phyloP scores from a whole-genome alignment of 2,113 vertebrate genomes.

The Caranx ignobilis region DNA sequence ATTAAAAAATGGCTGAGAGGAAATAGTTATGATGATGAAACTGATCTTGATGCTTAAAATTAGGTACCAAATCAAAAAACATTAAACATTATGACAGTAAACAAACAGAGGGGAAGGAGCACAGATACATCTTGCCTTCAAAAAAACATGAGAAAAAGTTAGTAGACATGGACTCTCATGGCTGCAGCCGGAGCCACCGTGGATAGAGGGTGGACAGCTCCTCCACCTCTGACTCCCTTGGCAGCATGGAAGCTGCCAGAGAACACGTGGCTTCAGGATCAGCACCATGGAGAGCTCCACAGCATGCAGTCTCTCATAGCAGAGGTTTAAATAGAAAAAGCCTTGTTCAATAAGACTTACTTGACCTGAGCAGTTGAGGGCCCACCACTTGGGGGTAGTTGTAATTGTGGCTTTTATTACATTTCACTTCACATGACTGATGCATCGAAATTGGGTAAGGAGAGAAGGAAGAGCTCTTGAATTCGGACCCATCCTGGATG shows the following conservation, averaged over 20 bases:
- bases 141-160: not conserved
- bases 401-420: no score
- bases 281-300: slow-evolving; percentile 36
- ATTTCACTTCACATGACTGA: not conserved
- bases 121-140: no score
- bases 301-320: no score
- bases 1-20: not conserved
- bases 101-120: not conserved
- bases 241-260: slow-evolving; percentile 7
- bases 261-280: not conserved
- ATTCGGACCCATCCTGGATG: not conserved
- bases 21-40: not conserved
- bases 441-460: not conserved
- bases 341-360: not conserved
- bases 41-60: no score
- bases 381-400: not conserved
- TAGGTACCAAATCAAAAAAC: no score
- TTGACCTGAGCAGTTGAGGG: not conserved
- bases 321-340: not conserved
- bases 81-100: not conserved
- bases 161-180: not conserved
- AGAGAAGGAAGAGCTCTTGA: not conserved
- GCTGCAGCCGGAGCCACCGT: not conserved
- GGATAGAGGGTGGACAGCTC: slow-evolving; percentile 26
- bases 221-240: not conserved